Percentiles rank a stretch among this genome's conserved stretches.
phyloP scores from a whole-genome alignment of 2,113 vertebrate species.

The Otocyon megalotis region DNA sequence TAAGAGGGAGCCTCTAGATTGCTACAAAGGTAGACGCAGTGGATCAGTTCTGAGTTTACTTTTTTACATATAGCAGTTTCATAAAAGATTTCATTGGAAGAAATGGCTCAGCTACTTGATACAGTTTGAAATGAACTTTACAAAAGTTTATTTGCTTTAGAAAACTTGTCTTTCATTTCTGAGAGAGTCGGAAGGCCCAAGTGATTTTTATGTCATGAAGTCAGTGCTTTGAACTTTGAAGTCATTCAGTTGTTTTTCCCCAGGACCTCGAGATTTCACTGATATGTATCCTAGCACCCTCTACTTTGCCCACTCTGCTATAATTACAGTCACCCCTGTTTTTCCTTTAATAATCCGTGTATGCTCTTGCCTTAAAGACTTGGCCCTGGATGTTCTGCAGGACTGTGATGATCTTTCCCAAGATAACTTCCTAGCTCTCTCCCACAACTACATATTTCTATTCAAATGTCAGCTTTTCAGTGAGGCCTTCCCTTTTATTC shows the following conservation, averaged over 20 bases:
- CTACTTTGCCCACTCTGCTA: neutral
- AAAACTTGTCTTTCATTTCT: neutral
- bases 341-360: neutral
- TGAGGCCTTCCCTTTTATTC: neutral
- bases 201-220: neutral
- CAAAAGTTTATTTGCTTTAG: neutral
- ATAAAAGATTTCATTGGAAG: neutral
- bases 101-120: conserved; percentile 9
- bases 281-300: neutral
- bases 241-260: neutral
- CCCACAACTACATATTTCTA: neutral
- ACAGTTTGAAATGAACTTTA: neutral
- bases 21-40: neutral
- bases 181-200: neutral
- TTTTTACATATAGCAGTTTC: neutral
- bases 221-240: neutral
- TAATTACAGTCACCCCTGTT: neutral
- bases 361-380: neutral
- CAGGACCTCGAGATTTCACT: neutral
- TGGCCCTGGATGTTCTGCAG: neutral
- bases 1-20: neutral
- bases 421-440: neutral
- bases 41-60: neutral
- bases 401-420: neutral
- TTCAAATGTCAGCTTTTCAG: neutral